Evolutionary conservation across 1,140 invertebrate genomes (phyloP).

Genomic region (Tetranychus cinnabarinus): DNA sequence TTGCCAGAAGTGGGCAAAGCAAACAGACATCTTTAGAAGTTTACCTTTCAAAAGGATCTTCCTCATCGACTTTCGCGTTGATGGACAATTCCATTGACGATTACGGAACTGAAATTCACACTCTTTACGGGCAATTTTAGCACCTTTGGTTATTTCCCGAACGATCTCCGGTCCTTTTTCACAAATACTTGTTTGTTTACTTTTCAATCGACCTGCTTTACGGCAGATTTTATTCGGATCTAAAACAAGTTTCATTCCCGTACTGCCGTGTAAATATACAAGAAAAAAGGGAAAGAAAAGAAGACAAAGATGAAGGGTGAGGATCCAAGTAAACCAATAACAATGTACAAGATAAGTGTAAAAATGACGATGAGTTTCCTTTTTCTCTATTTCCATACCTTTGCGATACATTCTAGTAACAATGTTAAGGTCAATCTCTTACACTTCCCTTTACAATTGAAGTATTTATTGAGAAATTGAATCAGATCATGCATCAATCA

Average conservation of each 20-base stretch:
- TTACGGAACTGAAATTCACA: constrained; percentile 87
- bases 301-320: too few species aligned
- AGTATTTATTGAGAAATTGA: too few species aligned
- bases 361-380: too few species aligned
- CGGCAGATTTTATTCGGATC: constrained; percentile 65
- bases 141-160: constrained; percentile 36
- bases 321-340: too few species aligned
- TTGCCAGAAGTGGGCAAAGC: too few species aligned
- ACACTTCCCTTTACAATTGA: too few species aligned
- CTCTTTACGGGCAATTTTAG: constrained; percentile 65
- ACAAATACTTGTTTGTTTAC: constrained; percentile 37
- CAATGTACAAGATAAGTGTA: too few species aligned
- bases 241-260: constrained; percentile 49
- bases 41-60: constrained; percentile 58
- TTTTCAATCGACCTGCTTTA: constrained; percentile 38
- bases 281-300: neutral
- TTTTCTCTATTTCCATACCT: too few species aligned
- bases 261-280: constrained; percentile 18
- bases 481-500: too few species aligned
- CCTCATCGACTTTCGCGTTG: constrained; percentile 46
- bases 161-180: constrained; percentile 19
- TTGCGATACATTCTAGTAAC: too few species aligned
- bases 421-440: too few species aligned
- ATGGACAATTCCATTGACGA: constrained; percentile 87
- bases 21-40: constrained; percentile 1